Conservation (phyloP, 2,113 vertebrate genomes). For the Platycercus adscitus region DNA sequence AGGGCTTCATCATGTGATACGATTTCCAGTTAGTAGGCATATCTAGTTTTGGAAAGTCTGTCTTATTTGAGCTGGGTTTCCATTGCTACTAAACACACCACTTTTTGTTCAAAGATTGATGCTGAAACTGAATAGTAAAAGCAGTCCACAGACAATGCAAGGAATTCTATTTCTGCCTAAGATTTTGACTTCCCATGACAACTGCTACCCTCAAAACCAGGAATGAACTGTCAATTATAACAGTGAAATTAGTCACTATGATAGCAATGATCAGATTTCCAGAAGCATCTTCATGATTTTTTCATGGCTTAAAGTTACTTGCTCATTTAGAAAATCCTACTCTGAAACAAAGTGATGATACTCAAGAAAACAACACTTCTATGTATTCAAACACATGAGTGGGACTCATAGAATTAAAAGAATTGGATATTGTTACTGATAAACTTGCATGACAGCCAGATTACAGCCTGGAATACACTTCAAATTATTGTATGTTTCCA, state of each 20-base stretch:
- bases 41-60: not conserved
- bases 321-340: not conserved
- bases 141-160: not conserved
- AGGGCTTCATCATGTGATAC: not conserved
- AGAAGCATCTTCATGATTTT: not conserved
- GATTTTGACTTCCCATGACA: not conserved
- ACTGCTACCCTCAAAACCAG: not conserved
- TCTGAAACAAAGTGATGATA: not conserved
- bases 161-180: not conserved
- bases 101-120: not conserved
- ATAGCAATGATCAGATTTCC: not conserved
- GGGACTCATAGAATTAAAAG: not conserved
- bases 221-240: not conserved
- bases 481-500: not conserved
- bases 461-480: not conserved
- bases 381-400: not conserved
- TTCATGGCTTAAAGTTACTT: not conserved
- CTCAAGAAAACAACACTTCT: not conserved
- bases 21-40: not conserved
- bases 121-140: not conserved
- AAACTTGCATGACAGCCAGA: not conserved
- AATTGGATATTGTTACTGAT: not conserved
- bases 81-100: not conserved
- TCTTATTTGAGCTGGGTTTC: not conserved
- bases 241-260: not conserved